Evolutionary conservation across 2,113 vertebrate species (phyloP), one percentile per base, ranked within the genome.

Genomic region (Neodon shergylaensis): DNA sequence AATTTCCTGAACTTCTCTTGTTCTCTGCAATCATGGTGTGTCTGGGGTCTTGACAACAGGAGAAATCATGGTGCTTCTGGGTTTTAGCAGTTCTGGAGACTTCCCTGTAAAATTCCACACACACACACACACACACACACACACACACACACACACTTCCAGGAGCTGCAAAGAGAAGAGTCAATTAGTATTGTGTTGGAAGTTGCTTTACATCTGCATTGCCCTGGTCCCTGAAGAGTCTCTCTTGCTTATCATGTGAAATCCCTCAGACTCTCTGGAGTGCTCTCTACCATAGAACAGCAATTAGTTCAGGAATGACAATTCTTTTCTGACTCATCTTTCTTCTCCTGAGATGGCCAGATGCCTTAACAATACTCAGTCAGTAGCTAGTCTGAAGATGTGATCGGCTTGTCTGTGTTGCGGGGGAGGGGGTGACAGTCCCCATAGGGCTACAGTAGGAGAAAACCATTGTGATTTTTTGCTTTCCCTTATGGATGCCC

Each of bases 261-360:
- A 63, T 54, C 81, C 61, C 88, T 70, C 26, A 36, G 28, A 86
- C 19, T 82, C 72, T 76, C 82, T 76, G 83, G 83, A 54, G 73
- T 39, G 93, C 5, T 0, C 42, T 49, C 44, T 65, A 85, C 61
- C 14, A 58, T 42, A 42, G 44, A 85, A 92, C 58, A 70, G 33
- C 92, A 94, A 92, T 93, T 79, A 84, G 19, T 54, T 58, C 54
- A 89, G 92, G 24, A 54, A 93, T 78, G 52, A 54, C 28, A 74
- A 44, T 89, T 79, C 13, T 81, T 58, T 39, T 72, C 13, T 70
- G 89, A 79, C 21, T 87, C 39, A 19, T 8, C 19, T 58, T 65
- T 68, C 26, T 86, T 78, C 52, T 87, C 44, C 12, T 33, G 66
- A 76, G 90, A 91, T 61, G 39, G n/a, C 39, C 58, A 72, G 65